phyloP scores from a whole-genome alignment of 2,113 vertebrate species.

The Periophthalmus modestus region DNA sequence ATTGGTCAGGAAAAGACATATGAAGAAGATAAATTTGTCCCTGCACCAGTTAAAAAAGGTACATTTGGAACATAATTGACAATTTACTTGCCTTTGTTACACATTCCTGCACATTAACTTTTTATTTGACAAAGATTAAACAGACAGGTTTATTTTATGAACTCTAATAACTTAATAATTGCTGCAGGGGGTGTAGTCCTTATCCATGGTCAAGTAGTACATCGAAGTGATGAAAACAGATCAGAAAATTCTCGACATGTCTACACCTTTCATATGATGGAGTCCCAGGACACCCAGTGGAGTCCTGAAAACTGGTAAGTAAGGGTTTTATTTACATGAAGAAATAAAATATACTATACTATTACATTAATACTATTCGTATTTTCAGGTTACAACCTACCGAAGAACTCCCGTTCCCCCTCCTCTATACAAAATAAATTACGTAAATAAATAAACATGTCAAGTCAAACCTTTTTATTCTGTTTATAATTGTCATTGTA shows the following conservation, averaged over 20 bases:
- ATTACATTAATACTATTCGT: not conserved
- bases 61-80: slow-evolving; percentile 12
- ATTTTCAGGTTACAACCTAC: slow-evolving; percentile 89
- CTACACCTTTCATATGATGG: slow-evolving; percentile 95
- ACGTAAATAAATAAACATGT: not conserved
- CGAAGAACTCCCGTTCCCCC: slow-evolving; percentile 85
- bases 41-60: slow-evolving; percentile 87
- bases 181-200: slow-evolving; percentile 84
- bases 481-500: not conserved
- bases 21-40: slow-evolving; percentile 77
- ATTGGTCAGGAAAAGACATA: slow-evolving; percentile 79
- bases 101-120: not conserved
- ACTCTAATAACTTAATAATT: not conserved
- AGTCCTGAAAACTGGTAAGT: slow-evolving; percentile 92
- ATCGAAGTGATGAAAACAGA: slow-evolving; percentile 87
- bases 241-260: slow-evolving; percentile 84
- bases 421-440: slow-evolving; percentile 78
- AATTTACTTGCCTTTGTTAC: not conserved
- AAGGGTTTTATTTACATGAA: not conserved
- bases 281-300: slow-evolving; percentile 84
- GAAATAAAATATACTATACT: not conserved
- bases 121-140: not conserved
- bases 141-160: not conserved
- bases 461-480: not conserved
- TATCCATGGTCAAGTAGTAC: slow-evolving; percentile 92